Percentiles rank a stretch among this genome's conserved stretches.
Evolutionary conservation across 1,140 invertebrate genomes (phyloP).

Genomic region (Nasonia longicornis): DNA sequence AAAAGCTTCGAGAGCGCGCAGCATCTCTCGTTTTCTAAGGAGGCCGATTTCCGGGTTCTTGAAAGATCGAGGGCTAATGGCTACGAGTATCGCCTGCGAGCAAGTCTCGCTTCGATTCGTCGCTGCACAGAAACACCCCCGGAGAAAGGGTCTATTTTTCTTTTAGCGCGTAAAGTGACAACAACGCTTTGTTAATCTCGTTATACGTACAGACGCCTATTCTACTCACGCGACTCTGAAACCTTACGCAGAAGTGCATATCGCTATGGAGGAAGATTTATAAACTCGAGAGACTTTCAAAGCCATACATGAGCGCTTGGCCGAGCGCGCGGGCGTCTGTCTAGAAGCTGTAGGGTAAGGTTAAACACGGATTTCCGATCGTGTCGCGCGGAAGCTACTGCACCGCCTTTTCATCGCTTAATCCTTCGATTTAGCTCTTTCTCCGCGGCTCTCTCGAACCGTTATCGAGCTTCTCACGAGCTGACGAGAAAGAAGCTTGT

Average conservation of each 20-base stretch:
- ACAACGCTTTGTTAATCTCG: not conserved
- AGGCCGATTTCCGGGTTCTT: constrained; percentile 24
- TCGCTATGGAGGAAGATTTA: not conserved
- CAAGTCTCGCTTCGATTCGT: not conserved
- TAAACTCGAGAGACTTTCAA: not conserved
- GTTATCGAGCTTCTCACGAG: not conserved
- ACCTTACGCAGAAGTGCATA: not conserved
- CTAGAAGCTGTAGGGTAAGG: not conserved
- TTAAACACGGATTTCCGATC: not conserved
- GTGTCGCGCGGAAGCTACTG: not conserved
- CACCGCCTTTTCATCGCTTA: not conserved
- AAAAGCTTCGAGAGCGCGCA: not conserved
- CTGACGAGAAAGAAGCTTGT: not conserved
- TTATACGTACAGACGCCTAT: not conserved
- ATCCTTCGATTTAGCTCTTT: constrained; percentile 1
- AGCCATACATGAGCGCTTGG: not conserved
- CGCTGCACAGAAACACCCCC: no score
- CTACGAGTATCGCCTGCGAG: not conserved
- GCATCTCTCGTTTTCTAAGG: constrained; percentile 6
- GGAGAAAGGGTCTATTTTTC: no score
- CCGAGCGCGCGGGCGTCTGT: no score
- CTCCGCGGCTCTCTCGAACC: not conserved
- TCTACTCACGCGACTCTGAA: not conserved
- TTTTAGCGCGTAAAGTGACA: no score
- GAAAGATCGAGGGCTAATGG: constrained; percentile 2